Percentiles rank a stretch among this genome's conserved stretches.
Evolutionary conservation across 2,797 vertebrate species (phyloP).

Genomic region (Acipenser oxyrinchus): DNA sequence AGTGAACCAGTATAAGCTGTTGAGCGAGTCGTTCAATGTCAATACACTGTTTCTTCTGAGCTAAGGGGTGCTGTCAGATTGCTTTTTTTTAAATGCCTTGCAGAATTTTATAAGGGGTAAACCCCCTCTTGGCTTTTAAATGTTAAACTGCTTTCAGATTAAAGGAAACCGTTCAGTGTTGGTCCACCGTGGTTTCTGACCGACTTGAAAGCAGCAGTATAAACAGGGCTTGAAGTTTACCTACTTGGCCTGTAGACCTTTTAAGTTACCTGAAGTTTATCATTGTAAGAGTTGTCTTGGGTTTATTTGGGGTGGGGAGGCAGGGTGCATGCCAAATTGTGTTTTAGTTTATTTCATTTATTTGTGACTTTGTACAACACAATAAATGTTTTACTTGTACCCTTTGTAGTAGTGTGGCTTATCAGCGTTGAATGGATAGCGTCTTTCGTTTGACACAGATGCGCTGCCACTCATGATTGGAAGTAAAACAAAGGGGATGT

Average conservation of each 20-base stretch:
- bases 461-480: no score
- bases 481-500: no score
- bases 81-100: constrained; percentile 26
- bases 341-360: constrained; percentile 39
- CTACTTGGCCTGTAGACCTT: constrained; percentile 4
- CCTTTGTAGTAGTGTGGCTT: constrained; percentile 30
- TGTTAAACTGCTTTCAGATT: constrained; percentile 12
- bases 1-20: constrained; percentile 5
- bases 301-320: constrained; percentile 30
- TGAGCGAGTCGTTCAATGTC: constrained; percentile 14
- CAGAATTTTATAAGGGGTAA: constrained; percentile 20
- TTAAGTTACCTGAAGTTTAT: constrained; percentile 42
- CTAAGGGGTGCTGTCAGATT: constrained; percentile 15
- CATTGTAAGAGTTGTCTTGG: constrained; percentile 39
- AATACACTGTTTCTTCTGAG: constrained; percentile 1
- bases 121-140: constrained; percentile 2
- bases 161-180: constrained; percentile 14
- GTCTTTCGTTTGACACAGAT: no score
- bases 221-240: constrained; percentile 18
- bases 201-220: background rate
- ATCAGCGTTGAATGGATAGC: no score
- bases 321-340: constrained; percentile 59
- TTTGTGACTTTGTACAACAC: constrained; percentile 78
- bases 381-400: constrained; percentile 78
- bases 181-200: constrained; percentile 7